Evolutionary conservation across 2,113 vertebrate genomes (phyloP).

Genomic region (Chelonoidis abingdonii): DNA sequence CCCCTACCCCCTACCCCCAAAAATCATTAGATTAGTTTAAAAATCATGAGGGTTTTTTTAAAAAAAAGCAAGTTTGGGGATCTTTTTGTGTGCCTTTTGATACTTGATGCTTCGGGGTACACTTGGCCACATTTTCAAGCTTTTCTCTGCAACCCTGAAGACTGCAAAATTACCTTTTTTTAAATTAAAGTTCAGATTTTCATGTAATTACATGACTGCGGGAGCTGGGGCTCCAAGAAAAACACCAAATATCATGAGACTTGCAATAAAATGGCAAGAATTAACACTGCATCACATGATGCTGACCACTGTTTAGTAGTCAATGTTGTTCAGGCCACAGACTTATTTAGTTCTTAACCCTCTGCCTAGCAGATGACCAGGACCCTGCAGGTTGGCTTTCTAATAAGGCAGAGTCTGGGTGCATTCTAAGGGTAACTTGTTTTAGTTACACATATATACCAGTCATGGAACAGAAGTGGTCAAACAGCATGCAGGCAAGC

Average conservation of each 20-base stretch:
- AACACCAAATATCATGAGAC: too few relatives aligned
- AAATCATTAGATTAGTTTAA: not conserved
- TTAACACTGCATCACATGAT: too few relatives aligned
- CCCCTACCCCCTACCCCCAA: rapidly evolving
- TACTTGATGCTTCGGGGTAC: not conserved
- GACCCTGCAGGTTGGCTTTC: too few relatives aligned
- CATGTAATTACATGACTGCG: not conserved
- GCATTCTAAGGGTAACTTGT: too few relatives aligned
- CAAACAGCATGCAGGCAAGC: not conserved
- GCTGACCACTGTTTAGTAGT: too few relatives aligned
- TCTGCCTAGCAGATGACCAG: too few relatives aligned
- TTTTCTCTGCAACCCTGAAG: not conserved
- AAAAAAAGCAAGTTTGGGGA: not conserved
- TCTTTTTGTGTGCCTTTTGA: not conserved
- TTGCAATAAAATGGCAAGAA: too few relatives aligned
- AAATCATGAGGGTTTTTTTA: not conserved
- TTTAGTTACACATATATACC: too few relatives aligned
- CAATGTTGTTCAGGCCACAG: too few relatives aligned
- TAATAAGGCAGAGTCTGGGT: too few relatives aligned
- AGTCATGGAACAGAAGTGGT: too few relatives aligned
- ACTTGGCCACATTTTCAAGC: not conserved
- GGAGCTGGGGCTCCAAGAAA: not conserved
- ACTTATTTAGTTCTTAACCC: too few relatives aligned
- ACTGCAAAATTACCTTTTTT: not conserved
- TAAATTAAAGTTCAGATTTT: not conserved